Evolutionary conservation across 2,113 vertebrate species (phyloP).

Genomic region (Cottus gobio): DNA sequence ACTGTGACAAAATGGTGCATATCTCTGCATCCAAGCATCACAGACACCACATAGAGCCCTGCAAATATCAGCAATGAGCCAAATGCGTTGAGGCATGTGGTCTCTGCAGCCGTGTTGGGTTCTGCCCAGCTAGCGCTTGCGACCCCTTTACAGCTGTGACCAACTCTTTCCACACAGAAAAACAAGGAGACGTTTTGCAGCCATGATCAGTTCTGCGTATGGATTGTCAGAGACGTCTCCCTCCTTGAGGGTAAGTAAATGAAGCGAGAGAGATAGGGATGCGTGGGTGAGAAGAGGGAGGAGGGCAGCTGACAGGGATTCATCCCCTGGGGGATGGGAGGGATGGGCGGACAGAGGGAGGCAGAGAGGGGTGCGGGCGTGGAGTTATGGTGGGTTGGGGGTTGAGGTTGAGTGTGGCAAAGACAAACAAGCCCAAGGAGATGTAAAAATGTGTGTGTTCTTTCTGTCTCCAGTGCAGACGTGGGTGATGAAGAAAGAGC

Average conservation of each 20-base stretch:
- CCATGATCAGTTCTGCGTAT: background rate
- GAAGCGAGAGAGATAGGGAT: constrained; percentile 4
- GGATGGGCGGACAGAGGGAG: constrained; percentile 13
- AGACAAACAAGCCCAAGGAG: constrained; percentile 13
- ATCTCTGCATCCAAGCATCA: constrained; percentile 27
- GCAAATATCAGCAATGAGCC: constrained; percentile 17
- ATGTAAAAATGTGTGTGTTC: constrained; percentile 19
- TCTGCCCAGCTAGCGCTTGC: background rate
- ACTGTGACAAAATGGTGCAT: constrained; percentile 58
- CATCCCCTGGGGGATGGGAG: constrained; percentile 42
- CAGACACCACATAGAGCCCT: background rate
- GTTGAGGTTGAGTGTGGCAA: background rate
- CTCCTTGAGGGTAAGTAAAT: background rate
- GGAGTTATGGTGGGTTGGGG: constrained; percentile 19
- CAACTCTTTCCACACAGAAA: background rate
- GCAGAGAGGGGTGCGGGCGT: constrained; percentile 17
- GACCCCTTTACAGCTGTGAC: background rate
- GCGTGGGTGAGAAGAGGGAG: constrained; percentile 15
- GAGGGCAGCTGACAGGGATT: constrained; percentile 35
- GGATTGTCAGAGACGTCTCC: constrained; percentile 8
- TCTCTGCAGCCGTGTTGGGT: constrained; percentile 3
- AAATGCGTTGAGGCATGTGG: constrained; percentile 20
- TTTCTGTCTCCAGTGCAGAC: constrained; percentile 3
- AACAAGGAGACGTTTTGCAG: constrained; percentile 2
- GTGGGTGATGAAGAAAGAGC: background rate